Evolutionary conservation across 2,888 invertebrate genomes (phyloP), one percentile per base, ranked within the genome.

Genomic region (Patella depressa): DNA sequence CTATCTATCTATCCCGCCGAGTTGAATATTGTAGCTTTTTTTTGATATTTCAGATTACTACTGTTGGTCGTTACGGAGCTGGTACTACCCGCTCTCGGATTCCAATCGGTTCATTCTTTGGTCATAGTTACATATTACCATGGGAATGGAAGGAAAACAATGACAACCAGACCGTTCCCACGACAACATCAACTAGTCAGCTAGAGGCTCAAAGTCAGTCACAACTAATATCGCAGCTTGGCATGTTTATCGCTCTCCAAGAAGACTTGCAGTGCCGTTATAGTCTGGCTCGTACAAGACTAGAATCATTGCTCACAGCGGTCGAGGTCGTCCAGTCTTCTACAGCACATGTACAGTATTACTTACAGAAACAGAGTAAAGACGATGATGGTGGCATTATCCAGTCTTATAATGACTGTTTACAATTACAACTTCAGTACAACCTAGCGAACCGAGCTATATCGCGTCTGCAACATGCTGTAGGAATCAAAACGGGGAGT

Each of bases 51-150:
- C 89, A 96, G 96, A 96, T 97, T 80, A 97, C 97, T 55, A 96
- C 96, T 1, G 96, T 97, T 84, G 97, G 97, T 14, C 94, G 97
- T 15, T 97, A 97, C 89, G 97, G 97, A 72, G 96, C 97, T 95
- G 95, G 96, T 45, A 95, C 96, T 12, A 96, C 96, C 77, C 94
- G 96, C 85, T 97, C 97, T 88, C 95, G 96, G 92, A 96, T 98
- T 82, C 97, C 97, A 0, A 93, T 97, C 59, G 98, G 97, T n/a
- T 95, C 95, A 92, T 98, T 97, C 92, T 98, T 96, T 90, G 98
- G 98, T 0, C 97, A 97, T 91, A 94, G 96, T 69, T 95, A 96
- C 3, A 89, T 91, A 75, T 93, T 97, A 15, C 94, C 94, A 24
- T 95, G 94, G 92, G 91, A 92, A 82, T 88, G 87, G 88, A 87